These are phyloP conservation scores for Gadopsis bispinosus DNA, from an alignment of 2,797 vertebrate genomes.

Conservation along the genomic window DNA sequence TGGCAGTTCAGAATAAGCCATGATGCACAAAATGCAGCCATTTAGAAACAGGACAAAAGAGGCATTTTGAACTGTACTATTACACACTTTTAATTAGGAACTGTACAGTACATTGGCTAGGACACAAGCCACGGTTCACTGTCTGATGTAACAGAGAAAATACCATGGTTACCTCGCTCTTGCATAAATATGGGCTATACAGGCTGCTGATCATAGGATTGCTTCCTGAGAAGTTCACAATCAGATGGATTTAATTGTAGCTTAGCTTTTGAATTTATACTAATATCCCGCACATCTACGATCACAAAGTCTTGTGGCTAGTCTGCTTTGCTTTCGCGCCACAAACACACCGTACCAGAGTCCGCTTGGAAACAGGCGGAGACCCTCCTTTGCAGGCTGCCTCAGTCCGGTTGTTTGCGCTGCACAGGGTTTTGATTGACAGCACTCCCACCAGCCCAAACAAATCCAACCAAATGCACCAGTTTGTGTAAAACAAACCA, in stretches of 20 bases:
- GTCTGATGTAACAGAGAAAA: neutral
- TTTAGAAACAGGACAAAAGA: neutral
- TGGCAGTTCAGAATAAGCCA: too few species aligned
- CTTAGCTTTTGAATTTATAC: neutral
- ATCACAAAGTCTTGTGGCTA: too few species aligned
- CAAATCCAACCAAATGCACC: neutral
- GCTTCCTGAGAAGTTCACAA: neutral
- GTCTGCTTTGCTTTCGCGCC: too few species aligned
- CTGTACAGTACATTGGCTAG: too few species aligned
- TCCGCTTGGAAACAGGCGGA: neutral
- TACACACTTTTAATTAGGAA: too few species aligned
- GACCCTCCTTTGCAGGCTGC: neutral
- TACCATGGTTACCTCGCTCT: constrained; percentile 1
- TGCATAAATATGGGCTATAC: neutral
- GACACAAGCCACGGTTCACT: neutral
- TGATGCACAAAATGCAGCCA: neutral
- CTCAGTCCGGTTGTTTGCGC: neutral
- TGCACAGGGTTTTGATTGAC: neutral
- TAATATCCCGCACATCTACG: neutral
- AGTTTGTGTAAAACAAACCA: neutral
- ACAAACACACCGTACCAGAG: too few species aligned
- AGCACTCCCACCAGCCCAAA: neutral
- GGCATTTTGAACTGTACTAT: neutral
- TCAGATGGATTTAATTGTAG: too few species aligned
- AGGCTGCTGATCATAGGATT: neutral